Evolutionary conservation across 2,113 vertebrate genomes (phyloP).

Genomic region (Panurus biarmicus): DNA sequence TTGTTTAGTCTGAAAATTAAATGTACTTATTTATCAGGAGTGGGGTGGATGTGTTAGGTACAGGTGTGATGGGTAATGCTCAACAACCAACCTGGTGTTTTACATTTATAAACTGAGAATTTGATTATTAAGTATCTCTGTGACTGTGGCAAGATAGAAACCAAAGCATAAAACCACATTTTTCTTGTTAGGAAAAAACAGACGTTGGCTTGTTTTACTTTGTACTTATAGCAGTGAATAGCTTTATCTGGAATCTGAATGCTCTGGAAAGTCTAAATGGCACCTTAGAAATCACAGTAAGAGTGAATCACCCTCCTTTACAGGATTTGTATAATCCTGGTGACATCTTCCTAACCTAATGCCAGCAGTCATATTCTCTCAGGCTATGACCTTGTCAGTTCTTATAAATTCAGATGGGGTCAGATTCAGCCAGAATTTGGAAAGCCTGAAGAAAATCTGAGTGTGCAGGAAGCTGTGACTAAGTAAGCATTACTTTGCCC

Average conservation of each 20-base stretch:
- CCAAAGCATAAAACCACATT: background rate
- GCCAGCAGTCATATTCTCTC: conserved; percentile 36
- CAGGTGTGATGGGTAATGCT: background rate
- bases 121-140: background rate
- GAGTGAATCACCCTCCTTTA: conserved; percentile 1
- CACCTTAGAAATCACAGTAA: background rate
- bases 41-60: background rate
- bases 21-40: background rate
- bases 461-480: background rate
- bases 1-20: background rate
- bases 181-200: no score
- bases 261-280: background rate
- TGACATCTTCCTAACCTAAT: conserved; percentile 48
- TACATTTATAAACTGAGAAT: background rate
- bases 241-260: background rate
- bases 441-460: background rate
- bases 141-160: background rate
- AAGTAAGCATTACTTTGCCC: background rate
- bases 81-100: background rate
- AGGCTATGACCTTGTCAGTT: conserved; percentile 25
- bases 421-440: background rate
- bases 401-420: background rate
- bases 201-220: background rate
- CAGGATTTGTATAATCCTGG: conserved; percentile 24
- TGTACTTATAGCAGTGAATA: background rate